Evolutionary conservation across 2,888 invertebrate genomes (phyloP), one percentile per base, ranked within the genome.

Genomic region (Amphipyra berbera): DNA sequence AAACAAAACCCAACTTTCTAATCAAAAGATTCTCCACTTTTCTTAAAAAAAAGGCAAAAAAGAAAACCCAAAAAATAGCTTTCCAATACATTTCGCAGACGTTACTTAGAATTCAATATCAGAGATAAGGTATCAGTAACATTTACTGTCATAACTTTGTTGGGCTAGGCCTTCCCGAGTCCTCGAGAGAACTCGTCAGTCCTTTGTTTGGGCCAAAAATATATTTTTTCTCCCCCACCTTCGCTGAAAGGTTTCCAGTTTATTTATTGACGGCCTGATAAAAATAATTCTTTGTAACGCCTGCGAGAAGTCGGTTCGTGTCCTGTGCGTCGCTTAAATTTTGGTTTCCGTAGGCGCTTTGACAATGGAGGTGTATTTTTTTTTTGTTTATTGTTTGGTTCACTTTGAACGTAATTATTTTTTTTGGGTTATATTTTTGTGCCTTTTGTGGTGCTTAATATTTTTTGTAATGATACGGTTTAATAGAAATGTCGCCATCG

Each of bases 241-340:
- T 48, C 62, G 64, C 53, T 73, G 77, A 83, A 81, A 82, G 81
- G 79, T 78, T 80, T 61, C 61, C 52, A 64, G 58, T 73, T 79
- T 84, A 79, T 84, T 84, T 84, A 84, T 85, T 78, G 84, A 76
- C 73, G 77, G 58, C 48, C 61, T 68, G 82, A 82, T 84, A 84
- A 82, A 81, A 81, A 81, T 78, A 74, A 81, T 77, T 77, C 75
- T 76, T 64, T 61, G 62, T 64, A 68, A 68, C 53, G 64, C 76
- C 47, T 47, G 33, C 53, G 44, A 53, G 41, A 30, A 53, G 47
- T 52, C 49, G 37, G 49, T 48, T 49, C 52, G 61, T 57, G 52
- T 76, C 70, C 67, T 70, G 15, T 35, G 70, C 41, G 60, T 56
- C 50, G 65, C 56, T 58, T 62, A 62, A 63, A 73, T 76, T 65